Percentiles rank a stretch among this genome's conserved stretches.
phyloP scores from a whole-genome alignment of 2,888 invertebrate genomes.

The Phlogophora meticulosa region DNA sequence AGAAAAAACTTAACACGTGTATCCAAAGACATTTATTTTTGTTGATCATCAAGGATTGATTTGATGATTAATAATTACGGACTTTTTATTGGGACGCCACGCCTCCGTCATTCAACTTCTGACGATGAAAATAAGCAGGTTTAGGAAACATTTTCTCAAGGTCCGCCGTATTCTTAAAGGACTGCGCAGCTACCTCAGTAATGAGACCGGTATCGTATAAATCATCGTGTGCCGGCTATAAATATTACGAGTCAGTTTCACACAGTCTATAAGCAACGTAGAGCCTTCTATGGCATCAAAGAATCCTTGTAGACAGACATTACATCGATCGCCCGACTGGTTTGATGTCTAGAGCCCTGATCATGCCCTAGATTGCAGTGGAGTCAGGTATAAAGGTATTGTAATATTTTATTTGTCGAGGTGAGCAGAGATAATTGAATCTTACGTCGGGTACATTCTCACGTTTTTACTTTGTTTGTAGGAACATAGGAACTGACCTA shows the following conservation, averaged over 20 bases:
- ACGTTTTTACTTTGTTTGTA: conserved; percentile 20
- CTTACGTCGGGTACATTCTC: conserved; percentile 13
- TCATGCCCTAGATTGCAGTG: conserved; percentile 41
- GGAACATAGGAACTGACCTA: conserved; percentile 8
- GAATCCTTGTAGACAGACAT: conserved; percentile 59
- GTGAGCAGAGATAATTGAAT: conserved; percentile 30
- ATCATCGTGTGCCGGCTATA: conserved; percentile 58
- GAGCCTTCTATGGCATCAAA: conserved; percentile 58
- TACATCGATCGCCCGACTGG: conserved; percentile 48
- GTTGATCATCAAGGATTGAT: neutral
- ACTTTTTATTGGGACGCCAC: neutral
- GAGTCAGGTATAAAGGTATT: conserved; percentile 41
- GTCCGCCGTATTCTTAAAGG: conserved; percentile 14
- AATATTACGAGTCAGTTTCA: conserved; percentile 59
- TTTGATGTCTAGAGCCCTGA: conserved; percentile 52
- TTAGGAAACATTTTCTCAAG: conserved; percentile 16
- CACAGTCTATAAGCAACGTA: conserved; percentile 40
- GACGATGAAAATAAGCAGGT: neutral
- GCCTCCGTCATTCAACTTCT: neutral
- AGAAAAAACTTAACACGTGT: conserved; percentile 17
- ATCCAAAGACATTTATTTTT: conserved; percentile 21
- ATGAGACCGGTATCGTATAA: conserved; percentile 48
- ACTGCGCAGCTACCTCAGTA: conserved; percentile 16
- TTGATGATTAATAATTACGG: neutral
- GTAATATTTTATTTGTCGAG: conserved; percentile 39